A percentile compares a stretch with the other conserved stretches of the same genome.
These are phyloP conservation scores for Vidua chalybeata DNA, from an alignment of 2,113 vertebrate genomes.

Conservation along the genomic window DNA sequence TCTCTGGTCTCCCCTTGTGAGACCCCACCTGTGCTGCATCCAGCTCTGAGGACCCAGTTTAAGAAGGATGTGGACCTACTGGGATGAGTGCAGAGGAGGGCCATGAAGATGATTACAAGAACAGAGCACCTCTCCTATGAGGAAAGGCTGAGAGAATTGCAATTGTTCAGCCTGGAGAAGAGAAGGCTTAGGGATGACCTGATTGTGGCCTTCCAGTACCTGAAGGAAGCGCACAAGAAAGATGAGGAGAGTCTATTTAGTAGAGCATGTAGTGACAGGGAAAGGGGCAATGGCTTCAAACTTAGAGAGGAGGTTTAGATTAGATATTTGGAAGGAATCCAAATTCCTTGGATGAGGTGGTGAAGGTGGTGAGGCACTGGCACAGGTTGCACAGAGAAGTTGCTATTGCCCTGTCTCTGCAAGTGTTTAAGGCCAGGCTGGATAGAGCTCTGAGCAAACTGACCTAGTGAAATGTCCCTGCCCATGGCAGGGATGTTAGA, in stretches of 20 bases:
- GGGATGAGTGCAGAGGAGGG: not conserved
- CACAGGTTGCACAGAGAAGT: not conserved
- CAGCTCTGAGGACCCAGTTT: not conserved
- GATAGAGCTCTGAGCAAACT: not conserved
- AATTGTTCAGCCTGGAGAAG: not conserved
- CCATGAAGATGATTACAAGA: not conserved
- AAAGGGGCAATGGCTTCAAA: not conserved
- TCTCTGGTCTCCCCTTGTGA: not conserved
- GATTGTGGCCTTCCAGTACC: not conserved
- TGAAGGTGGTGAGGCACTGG: not conserved
- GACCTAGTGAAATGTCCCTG: not conserved
- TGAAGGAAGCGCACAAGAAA: not conserved
- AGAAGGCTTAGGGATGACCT: not conserved
- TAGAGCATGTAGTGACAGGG: not conserved
- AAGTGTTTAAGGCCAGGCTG: not conserved
- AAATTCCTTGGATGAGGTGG: not conserved
- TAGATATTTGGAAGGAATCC: not conserved
- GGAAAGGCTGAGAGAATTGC: not conserved
- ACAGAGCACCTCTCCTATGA: not conserved
- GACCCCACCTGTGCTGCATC: not conserved
- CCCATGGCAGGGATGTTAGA: not conserved
- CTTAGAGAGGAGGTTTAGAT: not conserved
- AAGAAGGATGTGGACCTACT: not conserved
- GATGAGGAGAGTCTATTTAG: not conserved
- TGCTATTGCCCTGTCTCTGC: not conserved